Base-by-base conservation (phyloP, 1,140 invertebrate genomes). In the Phocides pigmalion region DNA sequence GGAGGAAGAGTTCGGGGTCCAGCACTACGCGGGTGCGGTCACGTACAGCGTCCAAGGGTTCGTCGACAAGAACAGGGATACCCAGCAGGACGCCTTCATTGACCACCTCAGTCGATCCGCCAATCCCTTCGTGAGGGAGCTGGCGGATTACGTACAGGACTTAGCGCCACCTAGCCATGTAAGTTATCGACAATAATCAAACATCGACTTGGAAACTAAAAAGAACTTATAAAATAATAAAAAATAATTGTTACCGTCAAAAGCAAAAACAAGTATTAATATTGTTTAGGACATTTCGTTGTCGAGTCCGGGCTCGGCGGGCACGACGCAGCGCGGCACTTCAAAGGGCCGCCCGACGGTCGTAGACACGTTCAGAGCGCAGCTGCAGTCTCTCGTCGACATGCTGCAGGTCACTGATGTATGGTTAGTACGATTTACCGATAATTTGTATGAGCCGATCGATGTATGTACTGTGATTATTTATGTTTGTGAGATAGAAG, bases 51-150 rank as follows among this genome's bases (percentile, higher is more conserved):
- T 97, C 4, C 94, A 96, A 62, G 98, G 98, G 6, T 99, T 99
- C 91, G 96, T 99, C 0, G 98, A 99, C 81, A 99, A 99, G 90
- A 99, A 99, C 87, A 93, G 97, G 6, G 97, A 98, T 78, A 96
- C 97, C 0, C 97, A 98, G 81, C 98, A 99, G 84, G 98, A 99
- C 79, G 97, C 98, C 0, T 96, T 99, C 76, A 98, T 99, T 79
- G 97, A 99, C 83, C 95, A 98, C 68, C 95, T 99, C 93, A 96
- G 95, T 11, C 93, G 96, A 25, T 98, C 97, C 44, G 94, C 93
- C 1, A 98, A 98, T 81, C 94, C 95, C 15, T 98, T 98, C 87
- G 96, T 99, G 0, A 94, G 96, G 74, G 96, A 98, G 70, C 93
- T 99, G n/a, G 96, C 96, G 0, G 95, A 90, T 68, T 90, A 90